Percentiles rank a stretch among this genome's conserved stretches.
These are phyloP conservation scores for Heliconius ethilla DNA, from an alignment of 2,888 invertebrate genomes.

Conservation along the genomic window DNA sequence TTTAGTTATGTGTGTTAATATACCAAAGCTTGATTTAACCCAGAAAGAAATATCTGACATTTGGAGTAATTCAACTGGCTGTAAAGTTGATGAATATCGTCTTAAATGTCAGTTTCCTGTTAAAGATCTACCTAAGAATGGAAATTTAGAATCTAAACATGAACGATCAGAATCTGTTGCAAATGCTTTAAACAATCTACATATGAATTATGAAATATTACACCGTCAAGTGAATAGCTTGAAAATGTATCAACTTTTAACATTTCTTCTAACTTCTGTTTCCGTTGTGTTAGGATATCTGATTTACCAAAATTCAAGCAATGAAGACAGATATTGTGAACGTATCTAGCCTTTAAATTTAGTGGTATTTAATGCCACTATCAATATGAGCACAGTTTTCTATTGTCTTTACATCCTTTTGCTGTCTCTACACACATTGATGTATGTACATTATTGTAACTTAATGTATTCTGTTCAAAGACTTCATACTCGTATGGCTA, in stretches of 20 bases:
- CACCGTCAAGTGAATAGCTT: constrained; percentile 62
- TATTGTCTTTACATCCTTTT: constrained; percentile 50
- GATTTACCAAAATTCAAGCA: constrained; percentile 61
- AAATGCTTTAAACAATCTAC: constrained; percentile 81
- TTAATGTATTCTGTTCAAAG: constrained; percentile 54
- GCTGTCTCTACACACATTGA: constrained; percentile 51
- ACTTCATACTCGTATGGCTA: constrained; percentile 48
- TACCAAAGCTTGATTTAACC: constrained; percentile 81
- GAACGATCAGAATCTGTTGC: constrained; percentile 90
- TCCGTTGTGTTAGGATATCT: constrained; percentile 64
- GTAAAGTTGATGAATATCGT: constrained; percentile 87
- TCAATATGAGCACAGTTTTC: constrained; percentile 51
- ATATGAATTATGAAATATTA: constrained; percentile 63
- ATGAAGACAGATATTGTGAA: constrained; percentile 62
- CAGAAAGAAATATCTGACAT: constrained; percentile 85
- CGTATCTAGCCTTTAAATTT: constrained; percentile 66
- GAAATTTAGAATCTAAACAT: constrained; percentile 55
- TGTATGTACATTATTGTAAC: constrained; percentile 56
- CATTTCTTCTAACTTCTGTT: constrained; percentile 59
- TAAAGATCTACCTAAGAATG: constrained; percentile 67
- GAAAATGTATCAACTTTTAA: constrained; percentile 65
- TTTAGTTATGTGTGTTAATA: constrained; percentile 90
- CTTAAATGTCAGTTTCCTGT: constrained; percentile 85
- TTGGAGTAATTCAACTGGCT: constrained; percentile 85
- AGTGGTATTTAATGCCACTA: constrained; percentile 66